Percentiles rank a stretch among this genome's conserved stretches.
Evolutionary conservation across 1,140 invertebrate species (phyloP).

Genomic region (Lamellibrachia luymesi): DNA sequence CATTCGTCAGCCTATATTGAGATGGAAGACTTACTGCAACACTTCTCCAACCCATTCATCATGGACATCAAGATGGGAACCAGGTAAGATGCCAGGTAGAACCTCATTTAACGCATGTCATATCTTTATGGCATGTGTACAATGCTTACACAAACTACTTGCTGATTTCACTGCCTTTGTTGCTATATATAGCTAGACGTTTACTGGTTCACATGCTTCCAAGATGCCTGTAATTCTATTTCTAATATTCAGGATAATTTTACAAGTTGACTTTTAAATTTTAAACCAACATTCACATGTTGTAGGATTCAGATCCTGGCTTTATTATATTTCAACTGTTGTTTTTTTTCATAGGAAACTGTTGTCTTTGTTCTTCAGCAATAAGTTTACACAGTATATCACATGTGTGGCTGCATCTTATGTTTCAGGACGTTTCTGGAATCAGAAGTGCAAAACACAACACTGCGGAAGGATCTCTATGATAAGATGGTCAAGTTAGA

Average conservation of each 20-base stretch:
- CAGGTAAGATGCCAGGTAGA: slow-evolving; percentile 37
- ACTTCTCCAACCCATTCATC: slow-evolving; percentile 87
- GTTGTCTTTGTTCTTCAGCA: not conserved
- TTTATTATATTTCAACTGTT: not conserved
- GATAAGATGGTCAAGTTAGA: slow-evolving; percentile 97
- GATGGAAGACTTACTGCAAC: slow-evolving; percentile 88
- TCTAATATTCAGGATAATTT: not conserved
- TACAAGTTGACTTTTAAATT: too few relatives aligned
- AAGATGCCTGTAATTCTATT: not conserved
- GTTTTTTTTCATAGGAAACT: not conserved
- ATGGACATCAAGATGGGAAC: slow-evolving; percentile 94
- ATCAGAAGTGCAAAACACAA: slow-evolving; percentile 80
- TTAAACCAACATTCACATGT: not conserved
- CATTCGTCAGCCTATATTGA: slow-evolving; percentile 70
- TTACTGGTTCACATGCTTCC: not conserved
- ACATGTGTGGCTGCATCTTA: not conserved
- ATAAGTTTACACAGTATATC: not conserved
- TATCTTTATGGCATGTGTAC: not conserved
- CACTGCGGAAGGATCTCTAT: slow-evolving; percentile 78
- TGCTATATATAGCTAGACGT: not conserved
- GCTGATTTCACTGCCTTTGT: not conserved
- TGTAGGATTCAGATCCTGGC: not conserved
- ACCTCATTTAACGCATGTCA: slow-evolving; percentile 9
- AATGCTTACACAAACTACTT: not conserved
- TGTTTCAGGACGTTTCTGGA: slow-evolving; percentile 79